Conservation (phyloP, 2,888 invertebrate species). For the Lasioglossum calceatum region DNA sequence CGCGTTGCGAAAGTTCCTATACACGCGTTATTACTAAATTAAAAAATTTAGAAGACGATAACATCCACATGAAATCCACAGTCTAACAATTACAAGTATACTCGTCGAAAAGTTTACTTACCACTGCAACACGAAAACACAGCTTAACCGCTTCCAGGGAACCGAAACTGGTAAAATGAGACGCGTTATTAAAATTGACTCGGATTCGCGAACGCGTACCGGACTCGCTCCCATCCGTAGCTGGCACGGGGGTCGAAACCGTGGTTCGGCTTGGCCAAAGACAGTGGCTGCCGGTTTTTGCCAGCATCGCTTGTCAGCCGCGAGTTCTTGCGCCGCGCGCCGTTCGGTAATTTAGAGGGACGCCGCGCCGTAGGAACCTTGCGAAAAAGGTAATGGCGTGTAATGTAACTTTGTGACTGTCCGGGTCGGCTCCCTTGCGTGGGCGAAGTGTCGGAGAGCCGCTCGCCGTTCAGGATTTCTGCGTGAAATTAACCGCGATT, state of each 20-base stretch:
- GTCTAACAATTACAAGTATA: not conserved
- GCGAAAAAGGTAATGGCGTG: constrained; percentile 54
- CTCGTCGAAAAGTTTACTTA: no score
- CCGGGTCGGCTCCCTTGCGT: not conserved
- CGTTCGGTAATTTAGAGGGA: constrained; percentile 33
- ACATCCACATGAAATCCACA: not conserved
- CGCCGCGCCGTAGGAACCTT: constrained; percentile 15
- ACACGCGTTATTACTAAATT: no score
- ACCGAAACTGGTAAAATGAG: not conserved
- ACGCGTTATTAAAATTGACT: not conserved
- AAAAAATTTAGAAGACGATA: no score
- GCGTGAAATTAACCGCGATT: constrained; percentile 52
- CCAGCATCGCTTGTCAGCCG: not conserved
- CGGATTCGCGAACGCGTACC: not conserved
- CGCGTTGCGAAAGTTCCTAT: no score
- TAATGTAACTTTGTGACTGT: constrained; percentile 47
- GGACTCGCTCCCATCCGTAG: not conserved
- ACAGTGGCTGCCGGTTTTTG: not conserved
- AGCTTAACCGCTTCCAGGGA: not conserved
- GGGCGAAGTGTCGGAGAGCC: constrained; percentile 11
- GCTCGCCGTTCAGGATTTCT: constrained; percentile 40
- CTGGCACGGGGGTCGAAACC: not conserved
- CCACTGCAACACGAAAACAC: no score
- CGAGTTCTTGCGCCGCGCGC: constrained; percentile 29
- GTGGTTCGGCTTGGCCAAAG: not conserved